These are phyloP conservation scores for Parelbella ahira DNA, from an alignment of 2,888 invertebrate species.

Conservation along the genomic window DNA sequence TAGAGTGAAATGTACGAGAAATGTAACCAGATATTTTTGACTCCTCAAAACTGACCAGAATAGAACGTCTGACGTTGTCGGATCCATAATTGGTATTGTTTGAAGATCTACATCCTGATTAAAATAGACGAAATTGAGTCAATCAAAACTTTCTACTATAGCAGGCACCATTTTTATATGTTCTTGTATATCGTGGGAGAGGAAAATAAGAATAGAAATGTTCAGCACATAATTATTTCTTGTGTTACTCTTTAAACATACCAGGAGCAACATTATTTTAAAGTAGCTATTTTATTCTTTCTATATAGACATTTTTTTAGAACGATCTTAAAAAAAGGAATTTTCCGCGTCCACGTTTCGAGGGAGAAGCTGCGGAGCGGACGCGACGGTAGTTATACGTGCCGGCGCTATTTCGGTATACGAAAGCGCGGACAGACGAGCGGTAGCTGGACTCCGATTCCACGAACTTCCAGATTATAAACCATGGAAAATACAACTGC, in stretches of 20 bases:
- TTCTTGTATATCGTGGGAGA: no score
- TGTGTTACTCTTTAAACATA: no score
- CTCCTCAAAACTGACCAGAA: slow-evolving; percentile 36
- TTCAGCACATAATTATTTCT: no score
- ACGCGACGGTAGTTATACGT: slow-evolving; percentile 16
- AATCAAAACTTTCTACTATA: no score
- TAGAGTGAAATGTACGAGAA: slow-evolving; percentile 39
- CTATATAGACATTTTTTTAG: no score
- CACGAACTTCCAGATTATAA: slow-evolving; percentile 29
- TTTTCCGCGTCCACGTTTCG: neutral
- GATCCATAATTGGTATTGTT: slow-evolving; percentile 14
- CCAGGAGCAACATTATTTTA: no score
- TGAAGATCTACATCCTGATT: no score
- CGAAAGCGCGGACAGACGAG: slow-evolving; percentile 23
- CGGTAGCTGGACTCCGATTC: slow-evolving; percentile 23
- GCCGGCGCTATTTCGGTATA: slow-evolving; percentile 24
- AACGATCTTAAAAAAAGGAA: slow-evolving; percentile 1
- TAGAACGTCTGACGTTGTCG: slow-evolving; percentile 39
- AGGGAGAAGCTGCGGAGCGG: slow-evolving; percentile 10
- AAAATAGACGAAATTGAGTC: no score
- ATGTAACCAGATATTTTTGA: slow-evolving; percentile 43
- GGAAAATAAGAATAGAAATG: no score
- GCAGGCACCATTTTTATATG: no score
- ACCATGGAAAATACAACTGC: no score
- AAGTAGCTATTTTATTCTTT: no score